Conservation (phyloP, 2,888 invertebrate species). For the Aphrophora alni region DNA sequence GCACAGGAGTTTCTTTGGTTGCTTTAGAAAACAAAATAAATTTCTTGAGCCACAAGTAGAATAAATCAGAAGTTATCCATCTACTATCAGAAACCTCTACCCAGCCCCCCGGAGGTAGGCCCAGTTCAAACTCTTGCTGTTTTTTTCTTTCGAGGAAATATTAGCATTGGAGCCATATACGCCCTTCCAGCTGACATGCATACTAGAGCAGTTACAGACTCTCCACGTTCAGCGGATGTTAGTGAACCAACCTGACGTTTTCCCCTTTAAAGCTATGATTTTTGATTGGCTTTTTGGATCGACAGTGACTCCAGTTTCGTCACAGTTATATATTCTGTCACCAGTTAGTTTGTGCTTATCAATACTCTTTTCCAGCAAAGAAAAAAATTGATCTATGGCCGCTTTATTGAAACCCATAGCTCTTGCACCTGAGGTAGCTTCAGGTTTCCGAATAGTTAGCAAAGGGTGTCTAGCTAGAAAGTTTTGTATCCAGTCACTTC, state of each 20-base stretch:
- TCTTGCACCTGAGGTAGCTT: conserved; percentile 52
- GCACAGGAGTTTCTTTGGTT: conserved; percentile 15
- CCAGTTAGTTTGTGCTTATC: conserved; percentile 47
- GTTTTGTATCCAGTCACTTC: conserved; percentile 49
- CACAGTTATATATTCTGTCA: conserved; percentile 49
- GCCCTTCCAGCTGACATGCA: conserved; percentile 46
- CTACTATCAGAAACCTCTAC: background rate
- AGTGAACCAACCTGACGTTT: conserved; percentile 42
- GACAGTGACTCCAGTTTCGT: conserved; percentile 50
- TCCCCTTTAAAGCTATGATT: conserved; percentile 46
- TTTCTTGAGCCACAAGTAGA: conserved; percentile 14
- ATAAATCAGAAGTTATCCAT: conserved; percentile 31
- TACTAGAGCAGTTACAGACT: conserved; percentile 46
- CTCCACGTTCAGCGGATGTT: conserved; percentile 47
- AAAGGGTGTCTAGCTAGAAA: conserved; percentile 52
- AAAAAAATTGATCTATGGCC: background rate
- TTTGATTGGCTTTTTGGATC: conserved; percentile 48
- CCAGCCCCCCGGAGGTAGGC: conserved; percentile 33
- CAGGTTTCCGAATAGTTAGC: conserved; percentile 51
- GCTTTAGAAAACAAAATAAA: conserved; percentile 12
- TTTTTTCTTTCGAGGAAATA: conserved; percentile 21
- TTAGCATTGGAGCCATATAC: conserved; percentile 51
- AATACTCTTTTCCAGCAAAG: background rate
- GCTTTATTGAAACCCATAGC: conserved; percentile 53
- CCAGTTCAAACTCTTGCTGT: conserved; percentile 41